phyloP scores from a whole-genome alignment of 1,140 invertebrate species.

The Diploscapter pachys region DNA sequence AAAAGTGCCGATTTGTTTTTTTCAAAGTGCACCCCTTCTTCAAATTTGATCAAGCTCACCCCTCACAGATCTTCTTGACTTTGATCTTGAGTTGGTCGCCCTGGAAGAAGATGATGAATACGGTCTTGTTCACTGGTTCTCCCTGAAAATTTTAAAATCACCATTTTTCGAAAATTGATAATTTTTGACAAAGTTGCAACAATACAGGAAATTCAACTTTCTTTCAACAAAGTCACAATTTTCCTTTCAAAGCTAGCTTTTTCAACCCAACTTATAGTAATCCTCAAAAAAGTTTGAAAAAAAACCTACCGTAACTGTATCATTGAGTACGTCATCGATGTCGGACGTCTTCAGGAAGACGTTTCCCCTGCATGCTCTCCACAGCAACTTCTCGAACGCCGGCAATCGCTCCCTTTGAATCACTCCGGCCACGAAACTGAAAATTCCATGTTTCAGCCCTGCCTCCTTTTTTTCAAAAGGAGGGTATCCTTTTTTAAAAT shows the following conservation, averaged over 20 bases:
- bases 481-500: neutral
- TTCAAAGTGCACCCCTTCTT: neutral
- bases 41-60: conserved; percentile 62
- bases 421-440: conserved; percentile 66
- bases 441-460: neutral
- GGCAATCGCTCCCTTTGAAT: conserved; percentile 79
- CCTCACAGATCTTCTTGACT: conserved; percentile 95
- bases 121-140: conserved; percentile 90
- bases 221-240: neutral
- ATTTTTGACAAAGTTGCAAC: neutral
- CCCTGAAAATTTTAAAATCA: conserved; percentile 67
- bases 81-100: conserved; percentile 90
- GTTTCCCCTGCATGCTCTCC: conserved; percentile 86
- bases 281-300: neutral
- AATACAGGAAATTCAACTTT: neutral
- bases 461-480: neutral
- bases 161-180: neutral
- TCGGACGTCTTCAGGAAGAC: conserved; percentile 81
- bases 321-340: conserved; percentile 73
- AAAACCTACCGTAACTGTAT: conserved; percentile 82
- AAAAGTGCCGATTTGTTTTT: neutral
- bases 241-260: conserved; percentile 22
- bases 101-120: conserved; percentile 99
- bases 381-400: conserved; percentile 94
- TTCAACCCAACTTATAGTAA: neutral